These are phyloP conservation scores for Drosophila kohkoa DNA, from an alignment of 1,140 invertebrate species.

Conservation along the genomic window DNA sequence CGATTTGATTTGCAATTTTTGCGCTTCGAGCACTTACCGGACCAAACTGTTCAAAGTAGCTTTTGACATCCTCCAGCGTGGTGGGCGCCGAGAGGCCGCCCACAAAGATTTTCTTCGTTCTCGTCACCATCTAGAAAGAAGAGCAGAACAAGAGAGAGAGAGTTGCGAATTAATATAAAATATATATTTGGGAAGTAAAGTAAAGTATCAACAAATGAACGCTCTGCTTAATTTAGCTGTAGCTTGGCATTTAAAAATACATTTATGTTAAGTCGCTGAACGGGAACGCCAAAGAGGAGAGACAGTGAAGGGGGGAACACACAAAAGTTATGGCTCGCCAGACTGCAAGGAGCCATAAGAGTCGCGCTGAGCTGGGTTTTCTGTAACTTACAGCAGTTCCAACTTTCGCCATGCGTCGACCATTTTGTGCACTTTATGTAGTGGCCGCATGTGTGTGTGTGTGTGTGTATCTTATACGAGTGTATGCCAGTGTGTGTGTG, in stretches of 20 bases:
- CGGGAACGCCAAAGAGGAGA: neutral
- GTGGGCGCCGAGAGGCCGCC: constrained; percentile 99
- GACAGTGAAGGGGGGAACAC: neutral
- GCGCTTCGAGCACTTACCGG: constrained; percentile 91
- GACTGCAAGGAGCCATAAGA: constrained; percentile 56
- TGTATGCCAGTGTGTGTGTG: constrained; percentile 50
- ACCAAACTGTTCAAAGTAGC: constrained; percentile 99
- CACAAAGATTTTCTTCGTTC: constrained; percentile 99
- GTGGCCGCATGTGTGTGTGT: constrained; percentile 58
- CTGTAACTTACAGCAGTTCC: constrained; percentile 73
- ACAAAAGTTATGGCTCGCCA: constrained; percentile 66
- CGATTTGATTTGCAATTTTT: constrained; percentile 1
- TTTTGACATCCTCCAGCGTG: constrained; percentile 99
- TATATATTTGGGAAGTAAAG: constrained; percentile 27
- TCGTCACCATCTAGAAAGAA: constrained; percentile 97
- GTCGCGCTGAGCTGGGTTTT: constrained; percentile 15
- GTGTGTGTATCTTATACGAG: constrained; percentile 1
- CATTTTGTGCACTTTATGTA: constrained; percentile 81
- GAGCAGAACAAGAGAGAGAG: neutral
- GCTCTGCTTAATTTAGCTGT: constrained; percentile 51
- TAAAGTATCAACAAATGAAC: constrained; percentile 35
- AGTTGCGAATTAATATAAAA: neutral
- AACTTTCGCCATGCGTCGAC: constrained; percentile 77
- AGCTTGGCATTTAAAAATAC: constrained; percentile 73
- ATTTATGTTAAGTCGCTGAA: constrained; percentile 52